phyloP scores from a whole-genome alignment of 2,888 invertebrate species.

The Amblyjoppa proteus region DNA sequence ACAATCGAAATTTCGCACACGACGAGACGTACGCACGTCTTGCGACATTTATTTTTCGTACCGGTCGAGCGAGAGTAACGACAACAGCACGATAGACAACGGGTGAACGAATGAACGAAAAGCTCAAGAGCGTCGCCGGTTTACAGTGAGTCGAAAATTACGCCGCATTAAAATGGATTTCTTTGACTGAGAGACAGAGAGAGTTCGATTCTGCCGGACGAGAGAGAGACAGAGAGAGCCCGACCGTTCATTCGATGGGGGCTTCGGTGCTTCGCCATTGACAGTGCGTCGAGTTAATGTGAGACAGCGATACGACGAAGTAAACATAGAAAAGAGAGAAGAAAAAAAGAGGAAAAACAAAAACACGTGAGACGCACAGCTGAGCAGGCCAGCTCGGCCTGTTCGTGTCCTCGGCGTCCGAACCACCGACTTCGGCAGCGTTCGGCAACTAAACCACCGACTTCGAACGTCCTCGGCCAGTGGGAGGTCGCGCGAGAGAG shows the following conservation, averaged over 20 bases:
- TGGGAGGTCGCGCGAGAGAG: neutral
- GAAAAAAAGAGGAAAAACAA: neutral
- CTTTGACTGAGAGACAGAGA: neutral
- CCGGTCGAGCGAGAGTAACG: neutral
- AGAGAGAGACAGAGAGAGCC: neutral
- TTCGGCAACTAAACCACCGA: slow-evolving; percentile 8
- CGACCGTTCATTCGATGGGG: neutral
- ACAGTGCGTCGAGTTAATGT: slow-evolving; percentile 26
- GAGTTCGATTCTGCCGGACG: neutral
- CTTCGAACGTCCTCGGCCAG: neutral
- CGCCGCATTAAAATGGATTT: neutral
- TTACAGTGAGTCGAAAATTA: slow-evolving; percentile 18
- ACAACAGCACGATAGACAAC: neutral
- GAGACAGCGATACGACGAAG: neutral
- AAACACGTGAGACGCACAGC: neutral
- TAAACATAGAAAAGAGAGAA: neutral
- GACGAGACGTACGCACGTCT: neutral
- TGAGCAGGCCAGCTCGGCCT: neutral
- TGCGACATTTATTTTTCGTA: neutral
- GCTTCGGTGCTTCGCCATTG: neutral
- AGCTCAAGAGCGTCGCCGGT: neutral
- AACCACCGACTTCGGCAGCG: neutral
- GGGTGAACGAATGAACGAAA: neutral
- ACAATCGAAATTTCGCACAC: neutral
- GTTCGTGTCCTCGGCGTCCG: neutral